phyloP scores from a whole-genome alignment of 2,888 invertebrate species.

The Cephus nigrinus region DNA sequence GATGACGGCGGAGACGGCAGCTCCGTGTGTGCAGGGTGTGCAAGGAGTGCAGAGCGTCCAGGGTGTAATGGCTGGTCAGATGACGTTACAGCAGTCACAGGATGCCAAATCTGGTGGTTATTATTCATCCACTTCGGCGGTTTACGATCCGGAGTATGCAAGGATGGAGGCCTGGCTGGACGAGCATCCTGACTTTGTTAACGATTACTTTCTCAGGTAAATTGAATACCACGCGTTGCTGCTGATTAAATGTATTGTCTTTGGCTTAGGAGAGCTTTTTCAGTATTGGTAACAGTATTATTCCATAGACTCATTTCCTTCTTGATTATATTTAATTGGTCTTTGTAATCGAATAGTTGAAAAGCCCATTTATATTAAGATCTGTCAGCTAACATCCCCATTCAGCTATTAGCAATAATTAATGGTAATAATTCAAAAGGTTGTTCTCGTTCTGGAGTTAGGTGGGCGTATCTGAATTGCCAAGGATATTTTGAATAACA shows the following conservation, averaged over 20 bases:
- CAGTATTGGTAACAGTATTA: background rate
- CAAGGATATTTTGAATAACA: background rate
- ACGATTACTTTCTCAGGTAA: constrained; percentile 94
- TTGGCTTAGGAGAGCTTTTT: background rate
- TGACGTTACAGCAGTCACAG: constrained; percentile 51
- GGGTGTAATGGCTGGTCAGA: constrained; percentile 46
- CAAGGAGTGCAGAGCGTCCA: constrained; percentile 69
- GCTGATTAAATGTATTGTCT: background rate
- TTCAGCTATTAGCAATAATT: background rate
- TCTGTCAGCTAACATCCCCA: background rate
- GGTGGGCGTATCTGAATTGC: background rate
- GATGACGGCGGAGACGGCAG: constrained; percentile 75
- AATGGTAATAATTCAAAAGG: background rate
- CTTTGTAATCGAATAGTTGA: background rate
- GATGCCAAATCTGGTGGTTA: constrained; percentile 50
- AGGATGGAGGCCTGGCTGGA: constrained; percentile 96
- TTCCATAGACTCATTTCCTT: background rate
- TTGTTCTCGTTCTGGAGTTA: background rate
- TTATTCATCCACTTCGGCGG: constrained; percentile 50
- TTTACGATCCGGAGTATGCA: constrained; percentile 88
- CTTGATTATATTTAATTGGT: background rate
- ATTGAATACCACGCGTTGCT: background rate
- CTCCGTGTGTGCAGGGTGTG: constrained; percentile 74
- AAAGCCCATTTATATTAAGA: background rate
- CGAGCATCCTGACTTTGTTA: constrained; percentile 95